Percentiles rank a stretch among this genome's conserved stretches.
These are phyloP conservation scores for Harpalus rubripes DNA, from an alignment of 2,888 invertebrate genomes.

Conservation along the genomic window DNA sequence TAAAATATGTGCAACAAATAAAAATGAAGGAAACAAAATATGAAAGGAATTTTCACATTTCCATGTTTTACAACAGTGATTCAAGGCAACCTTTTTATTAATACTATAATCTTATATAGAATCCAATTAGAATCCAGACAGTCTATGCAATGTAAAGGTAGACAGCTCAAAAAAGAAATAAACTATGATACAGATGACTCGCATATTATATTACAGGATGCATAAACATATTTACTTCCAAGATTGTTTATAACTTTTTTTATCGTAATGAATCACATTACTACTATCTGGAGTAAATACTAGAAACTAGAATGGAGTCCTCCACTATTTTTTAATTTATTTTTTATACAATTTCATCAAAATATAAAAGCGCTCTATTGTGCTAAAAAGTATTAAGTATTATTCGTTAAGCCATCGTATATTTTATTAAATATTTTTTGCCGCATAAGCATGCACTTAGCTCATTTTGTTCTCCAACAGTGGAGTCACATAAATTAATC, in stretches of 20 bases:
- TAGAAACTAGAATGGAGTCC: no score
- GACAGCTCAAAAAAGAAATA: not conserved
- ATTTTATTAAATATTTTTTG: no score
- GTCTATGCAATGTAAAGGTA: not conserved
- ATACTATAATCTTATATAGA: conserved; percentile 28
- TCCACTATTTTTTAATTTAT: no score
- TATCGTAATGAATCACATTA: not conserved
- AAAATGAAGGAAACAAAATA: conserved; percentile 14
- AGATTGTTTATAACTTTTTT: conserved; percentile 11
- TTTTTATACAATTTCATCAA: no score
- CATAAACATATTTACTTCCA: conserved; percentile 23
- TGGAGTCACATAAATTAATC: no score
- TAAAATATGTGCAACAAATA: not conserved
- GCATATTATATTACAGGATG: conserved; percentile 12
- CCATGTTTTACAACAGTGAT: conserved; percentile 44
- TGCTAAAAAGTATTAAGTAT: no score
- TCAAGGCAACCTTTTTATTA: conserved; percentile 45
- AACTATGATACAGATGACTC: not conserved
- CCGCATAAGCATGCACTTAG: no score
- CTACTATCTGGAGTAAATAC: not conserved
- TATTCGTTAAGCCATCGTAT: no score
- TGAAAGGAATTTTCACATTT: conserved; percentile 18
- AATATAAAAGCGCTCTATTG: no score
- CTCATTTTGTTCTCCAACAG: no score
- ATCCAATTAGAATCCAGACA: conserved; percentile 38